Evolutionary conservation across 2,888 invertebrate genomes (phyloP).

Genomic region (Conistra vaccinii): DNA sequence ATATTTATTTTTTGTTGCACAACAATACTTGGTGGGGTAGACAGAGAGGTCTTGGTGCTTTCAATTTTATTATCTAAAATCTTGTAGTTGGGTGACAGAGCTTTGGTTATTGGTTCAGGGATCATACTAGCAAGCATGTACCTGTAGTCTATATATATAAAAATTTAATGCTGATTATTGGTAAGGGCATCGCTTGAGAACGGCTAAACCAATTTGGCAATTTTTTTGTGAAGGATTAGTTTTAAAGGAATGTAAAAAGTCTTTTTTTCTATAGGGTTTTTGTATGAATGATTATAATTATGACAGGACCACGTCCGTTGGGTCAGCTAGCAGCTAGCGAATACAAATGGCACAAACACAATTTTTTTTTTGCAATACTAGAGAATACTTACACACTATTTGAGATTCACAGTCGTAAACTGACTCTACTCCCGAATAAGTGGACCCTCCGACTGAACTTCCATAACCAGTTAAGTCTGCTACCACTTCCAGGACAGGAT

Average conservation of each 20-base stretch:
- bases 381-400: slow-evolving; percentile 17
- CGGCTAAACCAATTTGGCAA: too few relatives aligned
- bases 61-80: background rate
- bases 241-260: too few relatives aligned
- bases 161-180: too few relatives aligned
- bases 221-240: too few relatives aligned
- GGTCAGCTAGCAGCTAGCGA: too few relatives aligned
- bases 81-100: background rate
- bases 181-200: too few relatives aligned
- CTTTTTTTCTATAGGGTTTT: too few relatives aligned
- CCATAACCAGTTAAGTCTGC: slow-evolving; percentile 23
- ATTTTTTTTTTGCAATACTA: background rate
- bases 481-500: slow-evolving; percentile 25
- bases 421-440: slow-evolving; percentile 28
- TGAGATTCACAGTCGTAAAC: slow-evolving; percentile 19
- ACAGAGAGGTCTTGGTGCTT: background rate
- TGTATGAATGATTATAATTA: too few relatives aligned
- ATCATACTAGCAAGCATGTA: too few relatives aligned
- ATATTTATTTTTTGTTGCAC: too few relatives aligned
- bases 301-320: too few relatives aligned
- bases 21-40: background rate
- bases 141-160: background rate
- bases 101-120: too few relatives aligned
- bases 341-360: background rate
- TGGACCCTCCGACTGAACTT: background rate